phyloP scores from a whole-genome alignment of 1,140 invertebrate species.

The Dinothrombium tinctorium region DNA sequence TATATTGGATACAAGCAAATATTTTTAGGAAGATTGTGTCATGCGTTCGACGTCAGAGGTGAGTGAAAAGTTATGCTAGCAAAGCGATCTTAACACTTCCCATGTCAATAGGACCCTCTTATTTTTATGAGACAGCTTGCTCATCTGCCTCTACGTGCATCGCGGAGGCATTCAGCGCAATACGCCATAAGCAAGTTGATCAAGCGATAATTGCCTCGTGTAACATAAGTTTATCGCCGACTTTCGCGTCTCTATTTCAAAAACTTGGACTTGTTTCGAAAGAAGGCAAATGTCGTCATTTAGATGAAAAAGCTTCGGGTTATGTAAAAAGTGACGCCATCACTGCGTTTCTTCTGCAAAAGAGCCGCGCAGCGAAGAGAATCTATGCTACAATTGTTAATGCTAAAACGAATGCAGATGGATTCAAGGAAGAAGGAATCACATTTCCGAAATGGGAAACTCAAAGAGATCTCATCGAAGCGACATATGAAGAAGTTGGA shows the following conservation, averaged over 20 bases:
- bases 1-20: neutral
- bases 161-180: conserved; percentile 1
- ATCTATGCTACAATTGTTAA: conserved; percentile 34
- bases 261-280: conserved; percentile 26
- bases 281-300: conserved; percentile 29
- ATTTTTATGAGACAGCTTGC: conserved; percentile 77
- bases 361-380: conserved; percentile 20
- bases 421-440: conserved; percentile 61
- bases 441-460: conserved; percentile 16
- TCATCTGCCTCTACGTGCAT: conserved; percentile 25
- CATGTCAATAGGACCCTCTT: too few relatives aligned
- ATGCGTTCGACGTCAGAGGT: conserved; percentile 52
- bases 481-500: conserved; percentile 18
- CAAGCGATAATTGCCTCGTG: conserved; percentile 27
- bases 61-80: too few relatives aligned
- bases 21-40: conserved; percentile 34
- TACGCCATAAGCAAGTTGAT: conserved; percentile 2
- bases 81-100: too few relatives aligned
- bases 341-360: conserved; percentile 27
- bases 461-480: conserved; percentile 18
- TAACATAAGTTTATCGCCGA: conserved; percentile 25
- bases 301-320: conserved; percentile 49
- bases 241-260: conserved; percentile 24
- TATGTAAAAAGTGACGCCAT: conserved; percentile 28
- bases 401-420: conserved; percentile 65